Base-by-base conservation (phyloP, 2,888 invertebrate species). In the Metalampra italica region DNA sequence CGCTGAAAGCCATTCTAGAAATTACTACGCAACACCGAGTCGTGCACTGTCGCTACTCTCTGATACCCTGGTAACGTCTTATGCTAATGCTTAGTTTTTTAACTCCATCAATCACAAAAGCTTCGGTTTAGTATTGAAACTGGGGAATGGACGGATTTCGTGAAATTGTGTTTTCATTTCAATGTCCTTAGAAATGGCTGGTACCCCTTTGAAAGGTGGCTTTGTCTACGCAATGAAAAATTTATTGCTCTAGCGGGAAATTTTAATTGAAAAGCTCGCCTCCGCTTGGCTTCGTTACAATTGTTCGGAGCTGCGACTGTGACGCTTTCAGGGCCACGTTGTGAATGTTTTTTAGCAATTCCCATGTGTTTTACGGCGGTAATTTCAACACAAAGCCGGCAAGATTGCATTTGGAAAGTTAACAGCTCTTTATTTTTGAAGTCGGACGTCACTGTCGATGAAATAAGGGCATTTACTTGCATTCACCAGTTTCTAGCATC, bases 21-120 rank as follows among this genome's bases (percentile, higher is more conserved):
- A 88, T 87, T 84, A 85, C 87, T 79, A 83, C 86, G 86, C 87
- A 87, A 86, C 83, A 76, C 69, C 71, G 80, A 73, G 68, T 68
- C 78, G 72, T 80, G 82, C 82, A 70, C 71, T 67, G 68, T 69
- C 72, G 66, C 65, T 60, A 57, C 59, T 56, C 53, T 57, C 70
- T 64, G 62, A 62, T 64, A 59, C 53, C 55, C 65, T 57, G 57
- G 62, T 63, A 60, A 62, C 43, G 66, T 68, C 69, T 74, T 76
- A 79, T 78, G 78, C 73, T 79, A 79, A 80, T 80, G 74, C 71
- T 64, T 64, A 67, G 63, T 72, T 75, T 81, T 77, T 73, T 64
- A 54, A 57, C 55, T 56, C 50, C 74, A 79, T 81, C 77, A 76
- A 77, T 78, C 71, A 68, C 58, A 22, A 37, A n/a, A 29, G 49